Conservation (phyloP, 2,113 vertebrate species). For the Odontesthes bonariensis region DNA sequence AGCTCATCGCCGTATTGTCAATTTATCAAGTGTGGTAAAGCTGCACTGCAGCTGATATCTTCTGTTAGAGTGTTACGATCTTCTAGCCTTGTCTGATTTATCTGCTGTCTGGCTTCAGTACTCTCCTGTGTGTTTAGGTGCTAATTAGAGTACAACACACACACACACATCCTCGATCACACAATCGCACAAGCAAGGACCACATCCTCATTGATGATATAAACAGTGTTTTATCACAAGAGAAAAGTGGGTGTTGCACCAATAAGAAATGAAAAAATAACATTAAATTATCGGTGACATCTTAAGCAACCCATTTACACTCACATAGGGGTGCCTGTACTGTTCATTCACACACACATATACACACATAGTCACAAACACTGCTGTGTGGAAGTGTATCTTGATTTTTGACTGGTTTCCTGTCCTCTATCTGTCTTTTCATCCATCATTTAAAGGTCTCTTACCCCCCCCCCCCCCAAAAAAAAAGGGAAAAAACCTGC, state of each 20-base stretch:
- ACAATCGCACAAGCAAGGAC: conserved; percentile 8
- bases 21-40: conserved; percentile 69
- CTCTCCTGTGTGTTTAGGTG: conserved; percentile 77
- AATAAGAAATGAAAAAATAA: conserved; percentile 55
- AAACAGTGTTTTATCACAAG: conserved; percentile 69
- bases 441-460: conserved; percentile 35
- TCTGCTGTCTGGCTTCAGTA: conserved; percentile 71
- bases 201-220: conserved; percentile 51
- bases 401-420: conserved; percentile 19
- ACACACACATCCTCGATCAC: neutral
- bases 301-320: conserved; percentile 45
- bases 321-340: conserved; percentile 16
- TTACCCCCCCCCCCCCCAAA: conserved; percentile 12
- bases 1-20: conserved; percentile 42
- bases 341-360: neutral
- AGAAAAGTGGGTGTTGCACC: conserved; percentile 66
- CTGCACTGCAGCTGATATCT: conserved; percentile 60
- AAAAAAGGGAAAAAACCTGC: neutral
- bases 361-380: too few species aligned
- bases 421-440: conserved; percentile 53
- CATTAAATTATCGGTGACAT: conserved; percentile 66
- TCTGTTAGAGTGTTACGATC: conserved; percentile 64
- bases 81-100: conserved; percentile 69
- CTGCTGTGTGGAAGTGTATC: neutral
- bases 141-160: conserved; percentile 73